These are phyloP conservation scores for Aplochiton taeniatus DNA, from an alignment of 2,797 vertebrate genomes.

Conservation along the genomic window DNA sequence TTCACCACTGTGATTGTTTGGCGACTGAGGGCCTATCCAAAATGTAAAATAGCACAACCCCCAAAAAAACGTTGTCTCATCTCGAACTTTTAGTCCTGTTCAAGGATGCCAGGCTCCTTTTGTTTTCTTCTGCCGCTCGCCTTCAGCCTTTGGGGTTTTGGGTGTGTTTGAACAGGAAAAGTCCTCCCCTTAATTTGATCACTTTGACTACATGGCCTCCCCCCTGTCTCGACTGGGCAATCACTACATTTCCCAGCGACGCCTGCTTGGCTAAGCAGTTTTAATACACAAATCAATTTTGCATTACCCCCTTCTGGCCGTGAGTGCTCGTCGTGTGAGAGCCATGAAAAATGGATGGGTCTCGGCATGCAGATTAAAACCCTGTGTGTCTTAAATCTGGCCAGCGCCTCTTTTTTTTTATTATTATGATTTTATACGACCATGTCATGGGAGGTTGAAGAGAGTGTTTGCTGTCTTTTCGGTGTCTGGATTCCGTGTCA, in stretches of 20 bases:
- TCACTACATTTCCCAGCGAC: conserved; percentile 81
- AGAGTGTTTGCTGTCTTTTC: conserved; percentile 68
- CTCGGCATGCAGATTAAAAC: conserved; percentile 83
- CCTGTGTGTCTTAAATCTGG: conserved; percentile 79
- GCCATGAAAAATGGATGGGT: conserved; percentile 89
- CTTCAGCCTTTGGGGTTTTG: no score
- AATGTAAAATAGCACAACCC: no score
- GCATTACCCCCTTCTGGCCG: conserved; percentile 86
- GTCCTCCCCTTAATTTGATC: conserved; percentile 32
- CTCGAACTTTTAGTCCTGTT: no score
- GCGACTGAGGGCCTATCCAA: no score
- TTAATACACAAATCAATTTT: conserved; percentile 94
- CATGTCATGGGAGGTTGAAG: conserved; percentile 72
- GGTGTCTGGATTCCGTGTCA: conserved; percentile 72
- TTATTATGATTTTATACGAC: conserved; percentile 61
- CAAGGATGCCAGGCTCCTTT: no score
- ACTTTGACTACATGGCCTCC: conserved; percentile 57
- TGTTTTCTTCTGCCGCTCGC: no score
- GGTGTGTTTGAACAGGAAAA: conserved; percentile 9
- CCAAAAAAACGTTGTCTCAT: no score
- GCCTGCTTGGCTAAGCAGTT: conserved; percentile 85
- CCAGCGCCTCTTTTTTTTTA: conserved; percentile 42
- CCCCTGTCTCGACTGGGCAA: conserved; percentile 68
- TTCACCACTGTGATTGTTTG: no score
- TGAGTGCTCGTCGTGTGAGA: conserved; percentile 80